A percentile compares a stretch with the other conserved stretches of the same genome.
These are phyloP conservation scores for Rhizomys pruinosus DNA, from an alignment of 2,113 vertebrate genomes.

Conservation along the genomic window DNA sequence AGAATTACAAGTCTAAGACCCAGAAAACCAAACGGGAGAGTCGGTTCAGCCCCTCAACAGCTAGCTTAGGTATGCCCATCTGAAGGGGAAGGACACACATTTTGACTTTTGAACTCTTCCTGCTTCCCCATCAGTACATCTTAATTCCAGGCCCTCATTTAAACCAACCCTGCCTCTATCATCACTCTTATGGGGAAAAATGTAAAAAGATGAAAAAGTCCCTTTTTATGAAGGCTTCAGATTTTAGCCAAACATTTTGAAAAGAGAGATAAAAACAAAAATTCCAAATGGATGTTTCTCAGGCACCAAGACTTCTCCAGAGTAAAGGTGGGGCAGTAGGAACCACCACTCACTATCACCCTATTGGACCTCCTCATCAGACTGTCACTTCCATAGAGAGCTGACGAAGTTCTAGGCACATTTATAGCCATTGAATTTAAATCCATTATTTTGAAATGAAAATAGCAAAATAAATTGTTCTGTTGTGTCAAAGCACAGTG, in stretches of 20 bases:
- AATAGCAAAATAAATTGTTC: background rate
- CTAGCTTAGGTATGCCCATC: background rate
- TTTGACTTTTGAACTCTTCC: background rate
- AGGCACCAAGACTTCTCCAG: background rate
- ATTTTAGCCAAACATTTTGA: slow-evolving; percentile 16
- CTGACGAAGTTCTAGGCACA: background rate
- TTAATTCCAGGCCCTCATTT: background rate
- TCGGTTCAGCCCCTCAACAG: background rate
- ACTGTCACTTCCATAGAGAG: background rate
- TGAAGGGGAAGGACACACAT: background rate
- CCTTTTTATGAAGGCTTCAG: background rate
- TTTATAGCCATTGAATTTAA: background rate
- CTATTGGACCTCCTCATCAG: background rate
- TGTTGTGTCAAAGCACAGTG: background rate
- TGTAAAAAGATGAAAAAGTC: background rate
- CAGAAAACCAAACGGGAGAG: background rate
- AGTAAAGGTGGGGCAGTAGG: background rate
- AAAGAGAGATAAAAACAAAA: slow-evolving; percentile 29
- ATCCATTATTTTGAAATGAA: background rate
- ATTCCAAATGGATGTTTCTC: background rate
- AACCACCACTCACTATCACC: background rate
- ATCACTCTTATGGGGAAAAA: background rate
- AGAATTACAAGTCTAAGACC: background rate
- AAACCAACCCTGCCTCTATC: background rate
- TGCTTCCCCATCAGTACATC: background rate